Conservation (phyloP, 2,113 vertebrate genomes). For the Tylochromis polylepis region DNA sequence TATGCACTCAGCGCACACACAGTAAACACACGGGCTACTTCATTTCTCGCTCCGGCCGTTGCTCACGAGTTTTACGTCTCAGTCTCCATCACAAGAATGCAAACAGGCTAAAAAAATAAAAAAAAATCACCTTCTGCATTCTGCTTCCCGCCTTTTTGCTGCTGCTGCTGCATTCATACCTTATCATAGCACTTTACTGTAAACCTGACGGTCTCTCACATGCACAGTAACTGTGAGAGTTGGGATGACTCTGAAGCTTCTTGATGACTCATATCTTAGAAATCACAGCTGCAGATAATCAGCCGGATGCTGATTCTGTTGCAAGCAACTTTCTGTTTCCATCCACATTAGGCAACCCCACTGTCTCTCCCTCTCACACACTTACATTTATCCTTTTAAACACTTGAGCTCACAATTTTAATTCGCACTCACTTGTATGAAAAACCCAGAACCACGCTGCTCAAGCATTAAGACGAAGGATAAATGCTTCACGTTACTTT, state of each 20-base stretch:
- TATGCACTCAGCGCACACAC: neutral
- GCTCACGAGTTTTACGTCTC: neutral
- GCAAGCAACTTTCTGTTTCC: constrained; percentile 44
- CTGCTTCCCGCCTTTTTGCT: constrained; percentile 31
- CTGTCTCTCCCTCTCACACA: neutral
- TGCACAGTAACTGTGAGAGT: neutral
- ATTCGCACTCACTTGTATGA: neutral
- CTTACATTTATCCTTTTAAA: neutral
- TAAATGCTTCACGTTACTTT: neutral
- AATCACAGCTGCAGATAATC: constrained; percentile 63
- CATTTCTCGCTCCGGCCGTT: neutral
- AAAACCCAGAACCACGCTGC: neutral
- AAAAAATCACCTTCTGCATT: neutral
- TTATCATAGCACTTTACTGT: constrained; percentile 5
- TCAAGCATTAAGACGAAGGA: neutral
- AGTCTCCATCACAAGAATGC: neutral
- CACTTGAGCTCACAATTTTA: constrained; percentile 11
- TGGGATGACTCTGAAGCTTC: neutral
- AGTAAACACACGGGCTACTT: neutral
- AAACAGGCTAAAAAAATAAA: neutral
- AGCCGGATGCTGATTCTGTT: constrained; percentile 22
- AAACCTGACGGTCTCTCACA: neutral
- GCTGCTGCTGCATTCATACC: neutral
- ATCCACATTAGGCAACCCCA: neutral
- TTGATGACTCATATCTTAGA: constrained; percentile 59